A percentile compares a stretch with the other conserved stretches of the same genome.
phyloP scores from a whole-genome alignment of 2,797 vertebrate species.

The Sternarchorhynchus goeldii region DNA sequence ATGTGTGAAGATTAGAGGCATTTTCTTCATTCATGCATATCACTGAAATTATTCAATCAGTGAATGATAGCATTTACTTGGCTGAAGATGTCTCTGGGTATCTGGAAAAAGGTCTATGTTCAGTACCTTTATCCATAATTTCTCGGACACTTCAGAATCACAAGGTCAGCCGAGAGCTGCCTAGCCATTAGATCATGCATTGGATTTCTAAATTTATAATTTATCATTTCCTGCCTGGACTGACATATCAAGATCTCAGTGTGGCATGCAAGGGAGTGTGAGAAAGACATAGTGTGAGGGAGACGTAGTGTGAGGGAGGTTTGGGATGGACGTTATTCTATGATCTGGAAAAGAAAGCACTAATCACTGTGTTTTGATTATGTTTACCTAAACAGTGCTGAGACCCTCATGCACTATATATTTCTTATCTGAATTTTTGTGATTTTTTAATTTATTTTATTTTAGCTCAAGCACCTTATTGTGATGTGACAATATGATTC shows the following conservation, averaged over 20 bases:
- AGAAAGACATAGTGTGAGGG: constrained; percentile 43
- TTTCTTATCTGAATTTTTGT: background rate
- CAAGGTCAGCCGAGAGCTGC: constrained; percentile 32
- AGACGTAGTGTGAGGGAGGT: constrained; percentile 34
- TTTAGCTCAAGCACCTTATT: no score
- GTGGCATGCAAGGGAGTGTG: constrained; percentile 42
- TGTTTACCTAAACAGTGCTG: background rate
- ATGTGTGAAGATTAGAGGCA: background rate
- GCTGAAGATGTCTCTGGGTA: background rate
- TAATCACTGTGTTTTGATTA: constrained; percentile 64
- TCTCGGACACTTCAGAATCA: constrained; percentile 20
- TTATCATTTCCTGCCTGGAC: constrained; percentile 44
- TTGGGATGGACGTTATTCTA: constrained; percentile 52
- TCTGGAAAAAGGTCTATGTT: constrained; percentile 8
- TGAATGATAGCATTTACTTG: background rate
- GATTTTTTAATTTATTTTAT: no score
- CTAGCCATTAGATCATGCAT: constrained; percentile 41
- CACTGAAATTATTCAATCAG: constrained; percentile 4
- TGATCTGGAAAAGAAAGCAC: constrained; percentile 66
- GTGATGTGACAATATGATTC: no score
- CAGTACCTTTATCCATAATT: constrained; percentile 39
- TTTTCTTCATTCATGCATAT: background rate
- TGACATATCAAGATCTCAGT: constrained; percentile 46
- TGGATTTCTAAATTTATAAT: constrained; percentile 47
- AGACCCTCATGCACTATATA: background rate